Evolutionary conservation across 2,113 vertebrate species (phyloP).

Genomic region (Tichodroma muraria): DNA sequence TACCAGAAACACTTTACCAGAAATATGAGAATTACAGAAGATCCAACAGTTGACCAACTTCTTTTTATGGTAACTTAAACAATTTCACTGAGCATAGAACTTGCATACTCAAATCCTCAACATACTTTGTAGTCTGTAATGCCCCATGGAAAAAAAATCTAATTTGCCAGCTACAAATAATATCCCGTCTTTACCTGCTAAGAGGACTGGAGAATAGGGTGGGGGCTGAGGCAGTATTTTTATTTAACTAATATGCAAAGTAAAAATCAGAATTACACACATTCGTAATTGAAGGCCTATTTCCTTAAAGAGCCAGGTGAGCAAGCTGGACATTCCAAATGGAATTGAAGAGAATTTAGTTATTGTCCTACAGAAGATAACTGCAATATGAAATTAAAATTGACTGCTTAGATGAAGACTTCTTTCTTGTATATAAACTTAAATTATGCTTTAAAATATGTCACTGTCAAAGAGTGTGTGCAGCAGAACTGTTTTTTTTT

Average conservation of each 20-base stretch:
- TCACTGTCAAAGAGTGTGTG: neutral
- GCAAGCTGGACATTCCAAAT: neutral
- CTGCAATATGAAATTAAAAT: neutral
- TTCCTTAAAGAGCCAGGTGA: neutral
- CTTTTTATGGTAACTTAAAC: neutral
- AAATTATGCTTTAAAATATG: neutral
- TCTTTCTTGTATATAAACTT: neutral
- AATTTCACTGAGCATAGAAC: neutral
- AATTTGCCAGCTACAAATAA: neutral
- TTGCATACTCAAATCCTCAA: neutral
- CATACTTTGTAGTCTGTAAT: neutral
- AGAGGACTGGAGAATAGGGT: neutral
- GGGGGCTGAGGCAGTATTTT: neutral
- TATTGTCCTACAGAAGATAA: neutral
- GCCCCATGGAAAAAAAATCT: neutral
- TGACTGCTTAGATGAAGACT: neutral
- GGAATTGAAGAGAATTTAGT: neutral
- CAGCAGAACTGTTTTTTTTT: neutral
- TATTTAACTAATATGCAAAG: neutral
- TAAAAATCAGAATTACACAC: neutral
- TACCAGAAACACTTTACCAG: neutral
- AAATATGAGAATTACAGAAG: neutral
- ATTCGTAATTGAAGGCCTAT: neutral
- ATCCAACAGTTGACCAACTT: neutral
- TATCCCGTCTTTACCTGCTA: neutral